Percentiles rank a stretch among this genome's conserved stretches.
Conservation (phyloP, 2,797 vertebrate species). For the Micromesistius poutassou region DNA sequence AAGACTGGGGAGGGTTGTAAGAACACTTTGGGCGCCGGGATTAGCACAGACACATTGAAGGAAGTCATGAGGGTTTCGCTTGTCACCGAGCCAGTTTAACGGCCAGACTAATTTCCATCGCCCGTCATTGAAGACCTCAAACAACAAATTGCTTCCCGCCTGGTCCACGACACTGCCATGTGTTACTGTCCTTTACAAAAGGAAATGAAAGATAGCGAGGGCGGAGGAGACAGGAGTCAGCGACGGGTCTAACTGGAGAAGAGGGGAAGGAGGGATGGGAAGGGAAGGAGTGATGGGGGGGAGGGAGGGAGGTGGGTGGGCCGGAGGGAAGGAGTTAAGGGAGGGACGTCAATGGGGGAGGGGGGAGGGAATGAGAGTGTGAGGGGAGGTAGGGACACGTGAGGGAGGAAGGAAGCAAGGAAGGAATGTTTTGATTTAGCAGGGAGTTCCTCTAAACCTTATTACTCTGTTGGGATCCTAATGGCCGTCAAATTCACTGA, state of each 20-base stretch:
- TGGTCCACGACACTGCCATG: too few relatives aligned
- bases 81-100: neutral
- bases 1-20: neutral
- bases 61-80: too few relatives aligned
- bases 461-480: neutral
- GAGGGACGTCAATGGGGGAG: neutral
- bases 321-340: neutral
- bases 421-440: constrained; percentile 4
- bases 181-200: neutral
- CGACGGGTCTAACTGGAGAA: neutral
- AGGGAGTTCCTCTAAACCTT: neutral
- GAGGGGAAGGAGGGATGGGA: neutral
- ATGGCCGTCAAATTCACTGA: neutral
- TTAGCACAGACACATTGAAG: neutral
- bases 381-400: neutral
- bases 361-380: neutral
- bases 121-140: neutral
- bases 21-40: neutral
- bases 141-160: neutral
- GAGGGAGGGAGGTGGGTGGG: too few relatives aligned
- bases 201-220: neutral
- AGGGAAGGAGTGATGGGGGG: too few relatives aligned
- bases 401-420: constrained; percentile 7
- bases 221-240: neutral
- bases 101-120: neutral